Conservation (phyloP, 1,140 invertebrate species). For the Pachypeltis micranthus region DNA sequence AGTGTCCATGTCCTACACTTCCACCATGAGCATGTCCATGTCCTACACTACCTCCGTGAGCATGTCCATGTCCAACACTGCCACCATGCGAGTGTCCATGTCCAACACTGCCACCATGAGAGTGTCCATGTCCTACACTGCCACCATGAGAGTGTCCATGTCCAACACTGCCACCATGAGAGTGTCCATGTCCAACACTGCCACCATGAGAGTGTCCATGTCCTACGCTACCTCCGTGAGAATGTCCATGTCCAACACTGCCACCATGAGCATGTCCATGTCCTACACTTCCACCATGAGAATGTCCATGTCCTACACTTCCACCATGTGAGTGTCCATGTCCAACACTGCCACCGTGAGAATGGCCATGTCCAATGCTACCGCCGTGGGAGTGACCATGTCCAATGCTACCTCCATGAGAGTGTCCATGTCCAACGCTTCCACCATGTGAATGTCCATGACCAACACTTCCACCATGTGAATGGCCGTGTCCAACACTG, state of each 20-base stretch:
- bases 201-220: constrained; percentile 12
- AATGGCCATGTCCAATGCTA: constrained; percentile 17
- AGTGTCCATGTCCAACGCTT: constrained; percentile 20
- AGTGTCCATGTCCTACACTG: constrained; percentile 16
- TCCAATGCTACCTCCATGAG: constrained; percentile 18
- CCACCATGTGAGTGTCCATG: constrained; percentile 19
- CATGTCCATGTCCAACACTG: constrained; percentile 13
- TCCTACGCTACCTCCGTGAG: constrained; percentile 11
- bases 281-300: constrained; percentile 18
- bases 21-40: constrained; percentile 17
- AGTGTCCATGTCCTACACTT: constrained; percentile 16
- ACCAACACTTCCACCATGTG: constrained; percentile 17
- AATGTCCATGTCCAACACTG: constrained; percentile 12
- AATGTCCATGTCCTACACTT: constrained; percentile 16
- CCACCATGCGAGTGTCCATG: constrained; percentile 16
- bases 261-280: constrained; percentile 16
- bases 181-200: constrained; percentile 15
- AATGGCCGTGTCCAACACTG: constrained; percentile 20
- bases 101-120: constrained; percentile 17
- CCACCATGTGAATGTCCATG: constrained; percentile 15
- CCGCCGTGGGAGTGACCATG: constrained; percentile 19
- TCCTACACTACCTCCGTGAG: constrained; percentile 13
- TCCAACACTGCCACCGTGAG: constrained; percentile 18
- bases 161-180: constrained; percentile 12
- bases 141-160: constrained; percentile 14